Percentiles rank a stretch among this genome's conserved stretches.
These are phyloP conservation scores for Apodemus speciosus DNA, from an alignment of 2,113 vertebrate species.

Conservation along the genomic window DNA sequence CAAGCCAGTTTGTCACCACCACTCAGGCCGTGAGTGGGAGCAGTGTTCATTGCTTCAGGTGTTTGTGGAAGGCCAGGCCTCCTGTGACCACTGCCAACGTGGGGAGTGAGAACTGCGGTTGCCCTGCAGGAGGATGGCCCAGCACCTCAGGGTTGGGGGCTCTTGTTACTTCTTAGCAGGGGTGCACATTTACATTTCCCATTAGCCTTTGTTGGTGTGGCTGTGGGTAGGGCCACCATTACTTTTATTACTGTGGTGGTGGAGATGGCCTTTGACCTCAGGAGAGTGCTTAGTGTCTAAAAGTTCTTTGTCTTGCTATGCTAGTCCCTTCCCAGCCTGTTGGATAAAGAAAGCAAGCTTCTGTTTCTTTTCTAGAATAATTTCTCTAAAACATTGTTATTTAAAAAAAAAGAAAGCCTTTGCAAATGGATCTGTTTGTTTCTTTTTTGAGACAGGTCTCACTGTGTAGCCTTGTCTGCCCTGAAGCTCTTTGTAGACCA, in stretches of 20 bases:
- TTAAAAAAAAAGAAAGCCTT: background rate
- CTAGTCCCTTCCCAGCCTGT: background rate
- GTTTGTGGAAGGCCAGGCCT: background rate
- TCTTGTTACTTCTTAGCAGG: background rate
- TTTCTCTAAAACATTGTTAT: conserved; percentile 41
- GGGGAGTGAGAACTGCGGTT: background rate
- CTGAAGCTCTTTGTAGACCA: background rate
- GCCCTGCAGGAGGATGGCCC: background rate
- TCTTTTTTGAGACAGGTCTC: background rate
- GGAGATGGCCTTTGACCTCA: background rate
- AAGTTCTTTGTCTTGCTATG: background rate
- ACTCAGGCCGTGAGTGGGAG: background rate
- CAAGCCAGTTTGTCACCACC: background rate
- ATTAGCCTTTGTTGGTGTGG: background rate
- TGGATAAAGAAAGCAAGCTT: background rate
- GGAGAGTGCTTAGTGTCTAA: background rate
- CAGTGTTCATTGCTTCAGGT: background rate
- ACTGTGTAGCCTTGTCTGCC: background rate
- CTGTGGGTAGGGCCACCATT: background rate
- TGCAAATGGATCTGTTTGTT: background rate
- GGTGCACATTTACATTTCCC: background rate
- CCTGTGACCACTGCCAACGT: background rate
- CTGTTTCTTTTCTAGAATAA: conserved; percentile 34
- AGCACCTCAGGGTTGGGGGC: background rate
- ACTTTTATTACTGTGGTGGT: background rate